These are phyloP conservation scores for Clamator glandarius DNA, from an alignment of 2,797 vertebrate species.

Conservation along the genomic window DNA sequence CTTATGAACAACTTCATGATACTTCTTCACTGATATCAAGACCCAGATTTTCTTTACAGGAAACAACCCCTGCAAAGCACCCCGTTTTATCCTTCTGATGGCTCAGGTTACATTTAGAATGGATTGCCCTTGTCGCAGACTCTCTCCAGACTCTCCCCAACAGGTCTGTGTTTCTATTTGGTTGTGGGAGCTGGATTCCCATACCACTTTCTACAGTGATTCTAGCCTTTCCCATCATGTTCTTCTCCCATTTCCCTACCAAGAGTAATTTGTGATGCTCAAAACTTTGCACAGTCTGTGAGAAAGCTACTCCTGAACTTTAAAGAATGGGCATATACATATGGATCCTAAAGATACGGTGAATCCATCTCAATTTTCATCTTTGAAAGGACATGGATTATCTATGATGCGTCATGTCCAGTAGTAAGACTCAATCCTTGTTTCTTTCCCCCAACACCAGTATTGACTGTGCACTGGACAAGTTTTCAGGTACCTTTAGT, in stretches of 20 bases:
- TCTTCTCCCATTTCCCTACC: not conserved
- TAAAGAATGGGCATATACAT: not conserved
- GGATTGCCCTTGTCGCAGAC: accelerated
- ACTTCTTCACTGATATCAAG: not conserved
- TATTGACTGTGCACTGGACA: not conserved
- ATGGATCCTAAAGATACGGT: not conserved
- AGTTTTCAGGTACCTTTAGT: not conserved
- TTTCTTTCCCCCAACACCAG: not conserved
- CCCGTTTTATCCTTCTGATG: not conserved
- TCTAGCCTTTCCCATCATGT: not conserved
- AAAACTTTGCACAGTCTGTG: not conserved
- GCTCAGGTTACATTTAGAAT: not conserved
- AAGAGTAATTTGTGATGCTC: not conserved
- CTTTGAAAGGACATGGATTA: not conserved
- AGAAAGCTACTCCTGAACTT: not conserved
- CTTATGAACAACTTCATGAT: not conserved
- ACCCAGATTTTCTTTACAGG: not conserved
- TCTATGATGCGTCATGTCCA: not conserved
- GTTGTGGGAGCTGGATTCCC: not conserved
- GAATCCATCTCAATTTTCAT: not conserved
- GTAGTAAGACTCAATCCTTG: not conserved
- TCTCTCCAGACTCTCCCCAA: not conserved
- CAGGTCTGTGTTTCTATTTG: not conserved
- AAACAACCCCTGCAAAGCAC: not conserved
- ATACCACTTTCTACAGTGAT: not conserved